Evolutionary conservation across 1,140 invertebrate species (phyloP).

Genomic region (Tetragonula clypearis): DNA sequence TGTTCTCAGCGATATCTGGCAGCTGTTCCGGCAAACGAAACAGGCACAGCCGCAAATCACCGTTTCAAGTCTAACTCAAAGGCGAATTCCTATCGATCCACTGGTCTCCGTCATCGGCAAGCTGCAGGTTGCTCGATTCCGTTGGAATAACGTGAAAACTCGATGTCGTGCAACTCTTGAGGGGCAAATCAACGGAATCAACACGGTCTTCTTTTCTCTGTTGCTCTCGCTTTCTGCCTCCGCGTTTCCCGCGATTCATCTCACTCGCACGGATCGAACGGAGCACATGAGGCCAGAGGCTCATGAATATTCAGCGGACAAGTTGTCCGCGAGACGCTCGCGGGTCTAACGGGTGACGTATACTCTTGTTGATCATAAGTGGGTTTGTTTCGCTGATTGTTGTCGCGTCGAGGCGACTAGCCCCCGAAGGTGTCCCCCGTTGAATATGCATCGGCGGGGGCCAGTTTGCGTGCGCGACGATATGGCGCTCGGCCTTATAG

Average conservation of each 20-base stretch:
- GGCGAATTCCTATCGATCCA: conserved; percentile 13
- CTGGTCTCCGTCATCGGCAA: background rate
- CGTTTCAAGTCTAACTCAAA: background rate
- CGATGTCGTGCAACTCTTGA: background rate
- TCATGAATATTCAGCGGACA: conserved; percentile 78
- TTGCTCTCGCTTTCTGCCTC: too few species aligned
- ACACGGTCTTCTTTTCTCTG: too few species aligned
- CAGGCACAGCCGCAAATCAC: too few species aligned
- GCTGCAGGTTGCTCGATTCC: background rate
- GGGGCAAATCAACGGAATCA: conserved; percentile 26
- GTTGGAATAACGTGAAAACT: background rate
- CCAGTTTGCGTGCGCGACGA: conserved; percentile 51
- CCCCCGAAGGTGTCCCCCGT: conserved; percentile 53
- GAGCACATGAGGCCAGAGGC: conserved; percentile 38
- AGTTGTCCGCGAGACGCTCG: conserved; percentile 73
- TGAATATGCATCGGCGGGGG: conserved; percentile 70
- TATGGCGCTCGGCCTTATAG: conserved; percentile 60
- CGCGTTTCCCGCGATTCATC: background rate
- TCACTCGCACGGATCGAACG: conserved; percentile 28
- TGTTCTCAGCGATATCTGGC: background rate
- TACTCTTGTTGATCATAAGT: conserved; percentile 78
- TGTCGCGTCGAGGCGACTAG: conserved; percentile 66
- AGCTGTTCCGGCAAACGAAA: background rate
- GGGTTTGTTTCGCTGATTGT: conserved; percentile 79
- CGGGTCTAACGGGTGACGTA: conserved; percentile 70